These are phyloP conservation scores for Malurus melanocephalus DNA, from an alignment of 2,113 vertebrate species.

Conservation along the genomic window DNA sequence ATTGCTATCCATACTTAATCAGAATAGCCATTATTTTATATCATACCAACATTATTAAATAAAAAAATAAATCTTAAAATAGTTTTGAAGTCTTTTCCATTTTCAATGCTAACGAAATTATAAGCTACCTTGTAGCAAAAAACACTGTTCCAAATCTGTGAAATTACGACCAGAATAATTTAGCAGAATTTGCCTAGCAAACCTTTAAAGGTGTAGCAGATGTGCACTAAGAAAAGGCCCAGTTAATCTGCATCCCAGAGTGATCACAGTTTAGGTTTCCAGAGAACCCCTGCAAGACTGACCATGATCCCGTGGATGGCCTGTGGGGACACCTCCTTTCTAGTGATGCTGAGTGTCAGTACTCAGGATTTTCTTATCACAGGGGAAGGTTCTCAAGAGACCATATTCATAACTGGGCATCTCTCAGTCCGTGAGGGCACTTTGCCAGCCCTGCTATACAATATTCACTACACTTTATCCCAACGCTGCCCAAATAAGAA, in stretches of 20 bases:
- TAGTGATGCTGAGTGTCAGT: not conserved
- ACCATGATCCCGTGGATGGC: accelerated
- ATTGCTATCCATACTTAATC: not conserved
- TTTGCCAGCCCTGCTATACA: not conserved
- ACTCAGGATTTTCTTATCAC: not conserved
- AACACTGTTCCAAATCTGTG: not conserved
- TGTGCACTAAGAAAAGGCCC: not conserved
- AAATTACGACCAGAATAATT: not conserved
- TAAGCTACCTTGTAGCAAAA: not conserved
- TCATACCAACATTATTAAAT: not conserved
- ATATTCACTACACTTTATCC: not conserved
- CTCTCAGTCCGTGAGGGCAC: not conserved
- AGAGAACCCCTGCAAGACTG: not conserved
- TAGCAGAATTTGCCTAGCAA: not conserved
- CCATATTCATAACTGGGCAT: not conserved
- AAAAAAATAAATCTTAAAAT: not conserved
- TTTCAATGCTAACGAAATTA: not conserved
- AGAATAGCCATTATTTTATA: not conserved
- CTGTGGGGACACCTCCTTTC: not conserved
- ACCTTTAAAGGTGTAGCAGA: not conserved
- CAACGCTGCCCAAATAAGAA: not conserved
- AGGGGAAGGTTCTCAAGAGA: not conserved
- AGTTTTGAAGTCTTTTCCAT: not conserved
- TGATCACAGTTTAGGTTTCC: not conserved
- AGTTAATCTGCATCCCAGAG: not conserved